Evolutionary conservation across 2,888 invertebrate species (phyloP), one percentile per base, ranked within the genome.

Genomic region (Pollenia griseotomentosa): DNA sequence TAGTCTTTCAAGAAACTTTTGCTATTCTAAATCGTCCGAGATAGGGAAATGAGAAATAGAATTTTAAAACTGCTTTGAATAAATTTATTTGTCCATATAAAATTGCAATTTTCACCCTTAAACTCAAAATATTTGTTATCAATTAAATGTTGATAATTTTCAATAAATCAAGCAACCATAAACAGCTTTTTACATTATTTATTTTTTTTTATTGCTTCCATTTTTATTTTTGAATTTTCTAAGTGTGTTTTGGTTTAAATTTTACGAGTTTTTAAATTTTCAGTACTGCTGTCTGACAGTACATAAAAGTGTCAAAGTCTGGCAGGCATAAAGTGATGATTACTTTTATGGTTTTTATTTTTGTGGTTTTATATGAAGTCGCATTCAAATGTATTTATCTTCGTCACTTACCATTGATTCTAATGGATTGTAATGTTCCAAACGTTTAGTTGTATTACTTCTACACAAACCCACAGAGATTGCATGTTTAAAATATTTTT

Each of bases 291-390:
- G 75, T 55, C 14, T 65, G 19, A 42, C 65, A 23, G 42, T 0
- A 53, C 19, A 75, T n/a, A 10, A 51, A 63, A 23, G 33, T 53
- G 65, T 44, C 65, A 23, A 11, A 55, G 46, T 66, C 55, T 84
- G 44, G 23, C 71, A 33, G 59, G 23, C 66, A 51, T 23, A 66
- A 77, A 66, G 53, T 55, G 44, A 11, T 63, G 75, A 66, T 33
- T 55, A 44, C 16, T 75, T 68, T 51, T 57, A 74, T 63, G 51
- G 23, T 51, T n/a, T 44, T 65, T 75, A 61, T 42, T 53, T 33
- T n/a, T n/a, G 23, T 19, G 23, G 65, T 23, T 53, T 10, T 33
- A 33, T 6, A 33, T 33, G 33, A 33, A 33, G 33, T 33, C 14
- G 8, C 19, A 44, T 55, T 63, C 19, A 51, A 42, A 23, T 23